These are phyloP conservation scores for Heterodera carotae DNA, from an alignment of 1,140 invertebrate genomes.

Conservation along the genomic window DNA sequence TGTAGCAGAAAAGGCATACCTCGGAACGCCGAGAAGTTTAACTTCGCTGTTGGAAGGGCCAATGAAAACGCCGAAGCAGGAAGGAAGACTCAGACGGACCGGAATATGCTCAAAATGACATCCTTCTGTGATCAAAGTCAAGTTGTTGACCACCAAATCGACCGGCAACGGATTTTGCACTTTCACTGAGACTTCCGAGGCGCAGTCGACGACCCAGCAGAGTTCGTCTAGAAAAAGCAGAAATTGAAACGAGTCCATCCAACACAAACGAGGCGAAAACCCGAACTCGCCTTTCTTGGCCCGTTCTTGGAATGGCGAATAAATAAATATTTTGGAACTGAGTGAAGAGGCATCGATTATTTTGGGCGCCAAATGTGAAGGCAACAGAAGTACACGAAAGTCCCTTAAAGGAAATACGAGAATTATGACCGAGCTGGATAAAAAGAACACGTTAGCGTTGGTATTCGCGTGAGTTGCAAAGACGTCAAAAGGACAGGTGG, in stretches of 20 bases:
- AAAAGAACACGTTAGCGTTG: slow-evolving; percentile 51
- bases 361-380: slow-evolving; percentile 57
- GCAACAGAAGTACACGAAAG: slow-evolving; percentile 48
- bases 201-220: slow-evolving; percentile 59
- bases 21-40: slow-evolving; percentile 58
- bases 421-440: neutral
- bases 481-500: slow-evolving; percentile 54
- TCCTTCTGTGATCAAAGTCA: slow-evolving; percentile 52
- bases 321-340: slow-evolving; percentile 59
- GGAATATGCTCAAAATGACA: slow-evolving; percentile 53
- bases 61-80: slow-evolving; percentile 33
- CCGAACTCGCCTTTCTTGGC: slow-evolving; percentile 47
- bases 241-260: slow-evolving; percentile 1
- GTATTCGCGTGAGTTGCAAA: slow-evolving; percentile 61
- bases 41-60: slow-evolving; percentile 27
- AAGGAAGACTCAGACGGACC: slow-evolving; percentile 53
- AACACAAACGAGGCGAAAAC: neutral
- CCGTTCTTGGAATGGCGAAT: slow-evolving; percentile 62
- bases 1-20: slow-evolving; percentile 29
- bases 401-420: slow-evolving; percentile 43
- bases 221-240: slow-evolving; percentile 38
- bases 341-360: slow-evolving; percentile 39
- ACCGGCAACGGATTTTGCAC: slow-evolving; percentile 59
- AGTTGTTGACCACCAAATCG: slow-evolving; percentile 55
- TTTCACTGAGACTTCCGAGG: slow-evolving; percentile 54